These are phyloP conservation scores for Prenolepis imparis DNA, from an alignment of 2,888 invertebrate genomes.

Conservation along the genomic window DNA sequence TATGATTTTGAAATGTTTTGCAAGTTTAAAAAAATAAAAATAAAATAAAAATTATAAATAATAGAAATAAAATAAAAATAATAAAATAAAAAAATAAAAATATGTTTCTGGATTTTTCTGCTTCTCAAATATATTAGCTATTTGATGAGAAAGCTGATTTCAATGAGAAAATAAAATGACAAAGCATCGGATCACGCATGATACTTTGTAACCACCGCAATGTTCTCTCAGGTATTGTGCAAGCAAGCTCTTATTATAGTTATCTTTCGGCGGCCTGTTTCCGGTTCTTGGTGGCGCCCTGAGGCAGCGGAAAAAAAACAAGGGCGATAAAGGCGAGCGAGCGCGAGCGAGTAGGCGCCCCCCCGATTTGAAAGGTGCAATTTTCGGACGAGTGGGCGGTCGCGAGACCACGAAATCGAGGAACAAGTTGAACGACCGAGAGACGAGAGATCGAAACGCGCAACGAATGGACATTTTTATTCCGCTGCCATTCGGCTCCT, in stretches of 20 bases:
- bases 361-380: conserved; percentile 71
- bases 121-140: background rate
- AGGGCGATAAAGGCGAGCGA: conserved; percentile 41
- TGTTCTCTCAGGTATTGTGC: conserved; percentile 7
- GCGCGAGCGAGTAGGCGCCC: conserved; percentile 68
- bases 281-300: conserved; percentile 73
- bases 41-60: no score
- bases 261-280: conserved; percentile 65
- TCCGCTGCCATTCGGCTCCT: conserved; percentile 36
- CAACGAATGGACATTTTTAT: conserved; percentile 68
- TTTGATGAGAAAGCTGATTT: background rate
- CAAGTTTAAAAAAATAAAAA: background rate
- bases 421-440: conserved; percentile 68
- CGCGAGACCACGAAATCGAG: conserved; percentile 48
- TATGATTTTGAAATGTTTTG: background rate
- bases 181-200: background rate
- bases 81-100: background rate
- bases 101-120: background rate
- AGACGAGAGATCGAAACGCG: conserved; percentile 61
- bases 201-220: background rate
- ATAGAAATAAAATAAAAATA: no score
- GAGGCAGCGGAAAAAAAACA: conserved; percentile 57
- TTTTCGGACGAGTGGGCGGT: conserved; percentile 72
- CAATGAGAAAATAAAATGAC: background rate
- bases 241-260: conserved; percentile 49